Percentiles rank a stretch among this genome's conserved stretches.
Conservation (phyloP, 2,113 vertebrate genomes). For the Anguilla japonica region DNA sequence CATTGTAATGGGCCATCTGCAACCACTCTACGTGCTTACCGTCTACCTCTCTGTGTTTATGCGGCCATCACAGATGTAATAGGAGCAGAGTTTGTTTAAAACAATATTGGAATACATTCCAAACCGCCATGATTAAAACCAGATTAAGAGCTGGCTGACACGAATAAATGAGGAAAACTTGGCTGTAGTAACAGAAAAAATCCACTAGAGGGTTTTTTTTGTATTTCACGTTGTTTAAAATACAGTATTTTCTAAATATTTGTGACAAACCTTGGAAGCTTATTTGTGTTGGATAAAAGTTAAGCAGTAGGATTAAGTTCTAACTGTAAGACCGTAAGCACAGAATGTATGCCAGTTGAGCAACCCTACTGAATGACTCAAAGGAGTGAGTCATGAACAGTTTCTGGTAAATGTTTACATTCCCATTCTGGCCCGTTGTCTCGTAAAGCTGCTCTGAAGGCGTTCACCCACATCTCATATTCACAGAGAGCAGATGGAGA, state of each 20-base stretch:
- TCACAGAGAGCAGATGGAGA: conserved; percentile 62
- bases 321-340: background rate
- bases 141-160: conserved; percentile 3
- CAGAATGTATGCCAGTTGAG: background rate
- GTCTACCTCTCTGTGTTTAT: conserved; percentile 27
- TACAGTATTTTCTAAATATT: background rate
- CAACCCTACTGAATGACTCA: conserved; percentile 12
- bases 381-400: conserved; percentile 48
- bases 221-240: conserved; percentile 13
- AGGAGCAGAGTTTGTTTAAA: conserved; percentile 10
- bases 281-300: background rate
- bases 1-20: conserved; percentile 49
- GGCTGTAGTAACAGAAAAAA: background rate
- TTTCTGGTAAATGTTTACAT: conserved; percentile 32
- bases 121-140: conserved; percentile 20
- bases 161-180: background rate
- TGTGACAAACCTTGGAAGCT: background rate
- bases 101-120: conserved; percentile 14
- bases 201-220: conserved; percentile 13
- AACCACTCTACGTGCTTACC: conserved; percentile 40
- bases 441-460: background rate
- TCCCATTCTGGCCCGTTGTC: conserved; percentile 26
- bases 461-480: conserved; percentile 37
- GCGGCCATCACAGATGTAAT: conserved; percentile 28
- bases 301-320: background rate